These are phyloP conservation scores for Euborellia annulipes DNA, from an alignment of 1,140 invertebrate genomes.

Conservation along the genomic window DNA sequence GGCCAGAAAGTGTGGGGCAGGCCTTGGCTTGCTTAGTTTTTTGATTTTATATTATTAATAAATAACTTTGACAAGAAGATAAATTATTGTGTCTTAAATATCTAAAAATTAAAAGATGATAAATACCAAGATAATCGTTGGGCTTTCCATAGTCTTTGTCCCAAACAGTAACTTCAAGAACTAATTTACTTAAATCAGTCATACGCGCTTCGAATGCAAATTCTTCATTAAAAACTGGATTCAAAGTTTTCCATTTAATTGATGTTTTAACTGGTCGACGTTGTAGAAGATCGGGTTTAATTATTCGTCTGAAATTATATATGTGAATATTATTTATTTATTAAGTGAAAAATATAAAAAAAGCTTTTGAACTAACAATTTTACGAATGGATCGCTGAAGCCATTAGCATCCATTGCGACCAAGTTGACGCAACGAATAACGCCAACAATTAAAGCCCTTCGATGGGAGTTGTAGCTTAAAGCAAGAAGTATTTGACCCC, in stretches of 20 bases:
- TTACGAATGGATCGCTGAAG: conserved; percentile 81
- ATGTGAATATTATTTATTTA: not conserved
- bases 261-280: conserved; percentile 50
- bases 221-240: conserved; percentile 87
- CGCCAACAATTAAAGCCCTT: conserved; percentile 56
- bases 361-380: no score
- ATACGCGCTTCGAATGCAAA: conserved; percentile 75
- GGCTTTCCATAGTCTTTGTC: conserved; percentile 78
- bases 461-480: conserved; percentile 64
- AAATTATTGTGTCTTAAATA: no score
- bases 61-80: no score
- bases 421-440: conserved; percentile 61
- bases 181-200: conserved; percentile 69
- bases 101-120: not conserved
- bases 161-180: conserved; percentile 79
- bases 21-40: no score
- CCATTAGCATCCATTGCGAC: conserved; percentile 72
- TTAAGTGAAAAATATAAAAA: no score
- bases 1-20: no score
- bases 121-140: conserved; percentile 58
- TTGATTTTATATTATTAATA: no score
- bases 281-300: conserved; percentile 51
- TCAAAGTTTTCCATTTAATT: conserved; percentile 83
- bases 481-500: conserved; percentile 65
- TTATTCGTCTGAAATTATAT: conserved; percentile 37